phyloP scores from a whole-genome alignment of 2,113 vertebrate genomes.

The Cavia aperea region DNA sequence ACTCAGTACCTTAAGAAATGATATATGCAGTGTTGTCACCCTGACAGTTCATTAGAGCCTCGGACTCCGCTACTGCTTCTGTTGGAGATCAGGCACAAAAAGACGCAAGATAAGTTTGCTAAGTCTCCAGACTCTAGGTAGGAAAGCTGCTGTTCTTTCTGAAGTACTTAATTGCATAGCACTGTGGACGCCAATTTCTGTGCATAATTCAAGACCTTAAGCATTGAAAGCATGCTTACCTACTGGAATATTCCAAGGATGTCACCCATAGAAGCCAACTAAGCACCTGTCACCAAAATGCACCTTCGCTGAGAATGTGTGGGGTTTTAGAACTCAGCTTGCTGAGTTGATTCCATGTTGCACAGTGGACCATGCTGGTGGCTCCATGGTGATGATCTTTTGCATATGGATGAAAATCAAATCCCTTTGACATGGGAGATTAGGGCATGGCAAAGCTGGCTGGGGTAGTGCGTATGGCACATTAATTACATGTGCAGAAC shows the following conservation, averaged over 20 bases:
- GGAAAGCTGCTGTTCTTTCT: background rate
- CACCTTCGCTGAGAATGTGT: no score
- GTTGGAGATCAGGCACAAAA: no score
- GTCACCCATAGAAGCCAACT: no score
- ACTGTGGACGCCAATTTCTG: no score
- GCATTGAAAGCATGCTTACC: background rate
- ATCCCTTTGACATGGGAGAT: background rate
- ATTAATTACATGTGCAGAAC: background rate
- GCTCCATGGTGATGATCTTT: background rate
- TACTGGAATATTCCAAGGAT: no score
- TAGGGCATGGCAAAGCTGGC: background rate
- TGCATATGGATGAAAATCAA: background rate
- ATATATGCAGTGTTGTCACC: background rate
- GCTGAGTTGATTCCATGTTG: background rate
- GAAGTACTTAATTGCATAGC: background rate
- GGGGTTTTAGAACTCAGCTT: no score
- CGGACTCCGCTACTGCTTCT: no score
- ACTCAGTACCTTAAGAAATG: background rate
- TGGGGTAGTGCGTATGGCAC: background rate
- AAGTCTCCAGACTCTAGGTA: background rate
- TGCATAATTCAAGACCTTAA: background rate
- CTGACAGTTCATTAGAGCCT: background rate
- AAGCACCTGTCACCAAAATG: background rate
- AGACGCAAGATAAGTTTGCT: no score
- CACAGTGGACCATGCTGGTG: background rate